Evolutionary conservation across 2,797 vertebrate species (phyloP), one percentile per base, ranked within the genome.

Genomic region (Eulemur mongoz): DNA sequence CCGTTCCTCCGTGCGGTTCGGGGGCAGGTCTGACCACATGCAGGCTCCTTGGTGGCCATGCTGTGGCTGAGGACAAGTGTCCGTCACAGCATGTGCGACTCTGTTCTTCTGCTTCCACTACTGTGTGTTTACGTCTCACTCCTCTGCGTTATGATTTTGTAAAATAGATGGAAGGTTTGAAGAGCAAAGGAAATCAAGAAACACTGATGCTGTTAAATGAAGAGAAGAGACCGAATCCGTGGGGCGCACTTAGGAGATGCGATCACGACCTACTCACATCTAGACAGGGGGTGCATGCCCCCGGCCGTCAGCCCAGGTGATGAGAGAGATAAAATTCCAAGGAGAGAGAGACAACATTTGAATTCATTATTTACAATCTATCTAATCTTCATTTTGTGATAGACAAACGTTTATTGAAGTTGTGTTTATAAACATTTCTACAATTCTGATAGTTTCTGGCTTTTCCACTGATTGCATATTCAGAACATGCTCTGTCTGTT

Each of bases 361-460:
- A 85, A 96, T 97, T 88, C 90, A 94, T 94, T 96, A n/a, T 85
- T 97, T 95, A 97, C 82, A 76, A 6, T 93, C 75, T 82, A 59
- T 45, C 38, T 93, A 75, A 94, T 96, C 87, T 98, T 48, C 11
- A 95, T 96, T 96, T 97, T 91, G 94, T 95, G 73, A 89, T 59
- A 73, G 50, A 90, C 93, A 97, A 48, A 32, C 67, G 65, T 94
- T 97, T 95, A 92, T 61, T 83, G 93, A 96, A 88, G 14, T 27
- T 96, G 12, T 89, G 92, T 97, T 87, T 97, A 38, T 91, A 96
- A 97, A 96, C 50, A 69, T 93, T 97, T 97, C 72, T 94, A 23
- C 91, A 90, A 92, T 84, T 86, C 22, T 52, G 35, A 75, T 94
- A 70, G 25, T 45, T 93, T 94, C 78, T 48, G 83, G 0, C 17